Base-by-base conservation (phyloP, 2,113 vertebrate species). In the Pelmatolapia mariae region DNA sequence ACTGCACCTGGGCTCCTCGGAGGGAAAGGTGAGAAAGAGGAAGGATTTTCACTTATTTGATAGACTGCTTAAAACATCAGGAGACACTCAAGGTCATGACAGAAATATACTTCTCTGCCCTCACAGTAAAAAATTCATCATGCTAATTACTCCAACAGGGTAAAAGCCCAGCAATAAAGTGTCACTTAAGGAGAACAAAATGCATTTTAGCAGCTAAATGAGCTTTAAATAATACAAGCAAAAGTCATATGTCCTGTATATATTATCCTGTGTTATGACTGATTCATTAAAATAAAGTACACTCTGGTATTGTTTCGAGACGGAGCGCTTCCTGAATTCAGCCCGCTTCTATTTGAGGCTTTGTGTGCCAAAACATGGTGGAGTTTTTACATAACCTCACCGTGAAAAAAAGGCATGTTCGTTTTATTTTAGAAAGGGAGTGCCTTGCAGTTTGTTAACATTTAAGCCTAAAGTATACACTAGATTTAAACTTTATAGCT, bases 11-110 rank as follows among this genome's bases (percentile, higher is more conserved):
- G 33, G 73, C 54, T 87, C 86, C 73, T 36, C 0, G 16, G 86
- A 66, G 80, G 36, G n/a, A 78, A 68, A 87, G 61, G 84, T 86
- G 81, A 82, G 91, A 87, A 90, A 84, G 84, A n/a, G 40, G 40
- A 76, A n/a, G 61, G 8, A 84, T 80, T 80, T 73, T 81, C 80
- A 79, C 36, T 81, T 83, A 53, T 86, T 89, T 38, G 38, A 57
- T 52, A 76, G 45, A 43, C 50, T 52, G 53, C 57, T 89, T 79
- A 84, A 88, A 85, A 22, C 26, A 16, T 85, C 15, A 43, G 10
- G 73, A 85, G 73, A 82, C 43, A 10, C 45, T 57, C 50, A 86
- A 88, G 83, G 88, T 83, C 79, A 68, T 43, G 59, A 73, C 29
- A 38, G 68, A 78, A 82, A 81, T 86, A 29, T 22, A 52, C 36